Evolutionary conservation across 2,888 invertebrate species (phyloP).

Genomic region (Polietes domitor): DNA sequence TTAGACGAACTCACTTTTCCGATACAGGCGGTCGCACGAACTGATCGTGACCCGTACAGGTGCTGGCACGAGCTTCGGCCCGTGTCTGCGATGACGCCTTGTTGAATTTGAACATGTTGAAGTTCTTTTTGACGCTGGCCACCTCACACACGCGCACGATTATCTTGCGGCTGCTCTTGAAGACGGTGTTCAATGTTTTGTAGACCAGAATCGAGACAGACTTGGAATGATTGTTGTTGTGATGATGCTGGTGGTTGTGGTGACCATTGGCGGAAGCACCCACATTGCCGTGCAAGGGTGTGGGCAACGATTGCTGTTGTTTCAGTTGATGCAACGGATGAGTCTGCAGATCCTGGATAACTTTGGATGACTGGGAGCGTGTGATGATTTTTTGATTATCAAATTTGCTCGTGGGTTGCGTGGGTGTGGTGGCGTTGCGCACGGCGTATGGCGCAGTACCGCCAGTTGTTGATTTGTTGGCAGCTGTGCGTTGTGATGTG

Average conservation of each 20-base stretch:
- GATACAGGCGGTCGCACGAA: conserved; percentile 86
- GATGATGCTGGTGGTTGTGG: conserved; percentile 59
- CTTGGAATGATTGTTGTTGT: conserved; percentile 72
- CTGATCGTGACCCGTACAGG: conserved; percentile 90
- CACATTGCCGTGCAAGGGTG: conserved; percentile 72
- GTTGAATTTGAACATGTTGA: conserved; percentile 87
- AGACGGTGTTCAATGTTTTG: conserved; percentile 81
- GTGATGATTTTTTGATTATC: conserved; percentile 75
- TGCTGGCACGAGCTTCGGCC: conserved; percentile 83
- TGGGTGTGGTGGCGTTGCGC: conserved; percentile 34
- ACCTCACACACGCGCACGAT: conserved; percentile 81
- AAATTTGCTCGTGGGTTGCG: conserved; percentile 42
- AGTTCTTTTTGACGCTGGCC: conserved; percentile 80
- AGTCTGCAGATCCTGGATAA: conserved; percentile 71
- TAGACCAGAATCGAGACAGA: conserved; percentile 81
- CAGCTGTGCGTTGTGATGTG: conserved; percentile 19
- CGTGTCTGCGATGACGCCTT: conserved; percentile 78
- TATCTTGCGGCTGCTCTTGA: conserved; percentile 81
- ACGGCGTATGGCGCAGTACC: not conserved
- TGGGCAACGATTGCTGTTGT: conserved; percentile 77
- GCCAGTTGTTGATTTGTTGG: conserved; percentile 49
- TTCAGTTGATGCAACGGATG: conserved; percentile 76
- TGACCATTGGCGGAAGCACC: conserved; percentile 66
- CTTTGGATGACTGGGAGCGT: conserved; percentile 78
- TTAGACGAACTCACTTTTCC: conserved; percentile 79